Evolutionary conservation across 2,888 invertebrate genomes (phyloP).

Genomic region (Hoplodrina blanda): DNA sequence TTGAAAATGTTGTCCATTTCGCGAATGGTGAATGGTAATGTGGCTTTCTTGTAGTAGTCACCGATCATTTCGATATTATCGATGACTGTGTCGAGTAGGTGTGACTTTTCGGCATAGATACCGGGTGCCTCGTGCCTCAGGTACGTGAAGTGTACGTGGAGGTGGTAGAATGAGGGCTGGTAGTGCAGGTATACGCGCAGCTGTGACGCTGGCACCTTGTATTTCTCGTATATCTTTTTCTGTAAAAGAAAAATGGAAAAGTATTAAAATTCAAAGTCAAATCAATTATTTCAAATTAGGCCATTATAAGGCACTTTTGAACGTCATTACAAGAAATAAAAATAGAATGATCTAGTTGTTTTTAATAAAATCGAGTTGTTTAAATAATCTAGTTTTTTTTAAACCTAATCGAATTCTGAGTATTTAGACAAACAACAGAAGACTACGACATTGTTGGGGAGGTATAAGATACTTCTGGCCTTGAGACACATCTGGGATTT

Average conservation of each 20-base stretch:
- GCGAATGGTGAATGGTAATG: slow-evolving; percentile 94
- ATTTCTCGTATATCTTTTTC: slow-evolving; percentile 94
- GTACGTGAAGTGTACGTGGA: slow-evolving; percentile 98
- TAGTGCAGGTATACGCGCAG: slow-evolving; percentile 97
- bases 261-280: not conserved
- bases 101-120: slow-evolving; percentile 95
- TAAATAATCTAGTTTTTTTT: no score
- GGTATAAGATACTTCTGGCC: no score
- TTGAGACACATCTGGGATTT: no score
- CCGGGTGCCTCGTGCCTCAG: slow-evolving; percentile 95
- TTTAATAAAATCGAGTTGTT: no score
- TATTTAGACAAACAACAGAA: no score
- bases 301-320: no score
- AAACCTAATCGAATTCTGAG: no score
- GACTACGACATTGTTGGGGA: no score
- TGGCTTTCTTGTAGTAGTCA: slow-evolving; percentile 96
- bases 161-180: slow-evolving; percentile 98
- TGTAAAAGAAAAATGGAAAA: slow-evolving; percentile 78
- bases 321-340: no score
- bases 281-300: no score
- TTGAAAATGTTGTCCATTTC: slow-evolving; percentile 94
- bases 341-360: no score
- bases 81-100: slow-evolving; percentile 96
- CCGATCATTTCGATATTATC: slow-evolving; percentile 95
- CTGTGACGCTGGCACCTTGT: slow-evolving; percentile 92